Evolutionary conservation across 2,888 invertebrate species (phyloP).

Genomic region (Morpho deidamia): DNA sequence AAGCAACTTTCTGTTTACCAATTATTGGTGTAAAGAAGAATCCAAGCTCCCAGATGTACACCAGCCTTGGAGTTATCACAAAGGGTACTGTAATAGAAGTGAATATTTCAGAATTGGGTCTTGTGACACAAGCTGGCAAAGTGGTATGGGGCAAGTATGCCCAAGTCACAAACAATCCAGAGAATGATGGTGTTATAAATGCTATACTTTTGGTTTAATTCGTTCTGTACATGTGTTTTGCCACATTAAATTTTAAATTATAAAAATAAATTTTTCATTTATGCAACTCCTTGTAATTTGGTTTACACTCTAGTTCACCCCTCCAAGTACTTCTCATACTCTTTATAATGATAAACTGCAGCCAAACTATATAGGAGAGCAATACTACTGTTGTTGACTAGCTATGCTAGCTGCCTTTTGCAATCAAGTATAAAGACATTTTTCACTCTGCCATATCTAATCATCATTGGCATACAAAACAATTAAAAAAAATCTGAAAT

Average conservation of each 20-base stretch:
- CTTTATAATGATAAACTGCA: no score
- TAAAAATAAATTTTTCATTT: conserved; percentile 13
- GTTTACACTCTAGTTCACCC: not conserved
- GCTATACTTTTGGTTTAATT: conserved; percentile 95
- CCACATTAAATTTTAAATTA: conserved; percentile 23
- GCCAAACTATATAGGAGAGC: no score
- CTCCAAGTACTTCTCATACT: no score
- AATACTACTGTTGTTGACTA: no score
- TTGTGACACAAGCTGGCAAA: conserved; percentile 99
- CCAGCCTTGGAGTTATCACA: conserved; percentile 97
- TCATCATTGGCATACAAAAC: no score
- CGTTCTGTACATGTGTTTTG: conserved; percentile 14
- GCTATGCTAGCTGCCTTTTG: no score
- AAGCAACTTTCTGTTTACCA: conserved; percentile 97
- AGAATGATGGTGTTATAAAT: conserved; percentile 99
- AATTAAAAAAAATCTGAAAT: no score
- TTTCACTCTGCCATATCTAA: no score
- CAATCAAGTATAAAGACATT: no score
- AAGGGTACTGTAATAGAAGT: conserved; percentile 99
- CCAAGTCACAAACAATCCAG: conserved; percentile 99
- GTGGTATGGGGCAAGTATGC: conserved; percentile 99
- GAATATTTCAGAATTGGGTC: conserved; percentile 98
- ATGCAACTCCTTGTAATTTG: not conserved
- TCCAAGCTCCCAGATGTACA: conserved; percentile 98
- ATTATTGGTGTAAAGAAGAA: conserved; percentile 99